phyloP scores from a whole-genome alignment of 2,888 invertebrate genomes.

The Epinotia bilunana region DNA sequence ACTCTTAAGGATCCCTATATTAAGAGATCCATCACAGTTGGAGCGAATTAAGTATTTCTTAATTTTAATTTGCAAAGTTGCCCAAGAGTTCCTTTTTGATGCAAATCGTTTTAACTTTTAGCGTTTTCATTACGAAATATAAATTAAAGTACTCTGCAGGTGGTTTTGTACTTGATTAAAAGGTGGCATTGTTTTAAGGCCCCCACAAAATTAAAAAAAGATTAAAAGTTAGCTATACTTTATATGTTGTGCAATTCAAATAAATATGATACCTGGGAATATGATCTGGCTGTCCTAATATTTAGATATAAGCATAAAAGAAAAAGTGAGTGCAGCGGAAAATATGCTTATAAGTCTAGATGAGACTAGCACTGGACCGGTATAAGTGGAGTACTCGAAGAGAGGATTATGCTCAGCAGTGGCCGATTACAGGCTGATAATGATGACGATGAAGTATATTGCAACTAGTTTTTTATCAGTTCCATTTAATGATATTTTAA shows the following conservation, averaged over 20 bases:
- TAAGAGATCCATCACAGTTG: conserved; percentile 53
- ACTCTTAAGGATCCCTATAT: background rate
- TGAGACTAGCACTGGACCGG: too few species aligned
- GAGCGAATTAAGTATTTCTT: conserved; percentile 72
- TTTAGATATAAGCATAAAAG: too few species aligned
- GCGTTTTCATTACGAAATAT: conserved; percentile 68
- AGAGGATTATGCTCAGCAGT: too few species aligned
- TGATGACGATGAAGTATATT: too few species aligned
- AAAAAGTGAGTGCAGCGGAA: too few species aligned
- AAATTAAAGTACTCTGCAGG: conserved; percentile 58
- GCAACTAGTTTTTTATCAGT: too few species aligned
- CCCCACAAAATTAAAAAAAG: background rate
- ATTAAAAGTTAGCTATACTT: background rate
- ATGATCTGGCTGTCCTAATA: too few species aligned
- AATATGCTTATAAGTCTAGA: too few species aligned
- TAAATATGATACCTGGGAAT: too few species aligned
- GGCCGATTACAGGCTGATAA: too few species aligned
- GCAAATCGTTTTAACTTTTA: conserved; percentile 70
- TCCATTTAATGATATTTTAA: too few species aligned
- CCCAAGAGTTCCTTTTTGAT: conserved; percentile 65
- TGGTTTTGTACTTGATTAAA: conserved; percentile 58
- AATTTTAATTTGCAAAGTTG: conserved; percentile 73
- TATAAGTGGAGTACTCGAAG: too few species aligned
- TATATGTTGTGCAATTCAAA: background rate
- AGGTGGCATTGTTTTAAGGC: conserved; percentile 44